phyloP scores from a whole-genome alignment of 2,888 invertebrate genomes.

The Nomada fabriciana region DNA sequence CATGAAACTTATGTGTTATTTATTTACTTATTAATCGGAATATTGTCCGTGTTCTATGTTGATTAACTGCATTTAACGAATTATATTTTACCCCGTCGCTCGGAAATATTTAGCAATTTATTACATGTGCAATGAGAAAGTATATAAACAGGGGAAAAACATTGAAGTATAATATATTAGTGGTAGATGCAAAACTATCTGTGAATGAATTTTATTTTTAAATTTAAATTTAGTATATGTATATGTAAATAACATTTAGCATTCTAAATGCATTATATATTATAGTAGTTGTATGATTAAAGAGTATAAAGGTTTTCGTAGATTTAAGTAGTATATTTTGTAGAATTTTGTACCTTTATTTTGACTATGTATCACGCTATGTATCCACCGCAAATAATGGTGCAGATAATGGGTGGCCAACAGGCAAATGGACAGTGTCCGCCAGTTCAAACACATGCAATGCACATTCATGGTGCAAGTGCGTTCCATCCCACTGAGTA shows the following conservation, averaged over 20 bases:
- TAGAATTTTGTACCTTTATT: slow-evolving; percentile 54
- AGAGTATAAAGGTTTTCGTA: slow-evolving; percentile 17
- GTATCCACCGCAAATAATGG: slow-evolving; percentile 80
- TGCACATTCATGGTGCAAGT: slow-evolving; percentile 74
- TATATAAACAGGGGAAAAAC: slow-evolving; percentile 6
- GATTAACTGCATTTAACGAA: slow-evolving; percentile 10
- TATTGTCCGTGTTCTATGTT: background rate
- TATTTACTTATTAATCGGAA: slow-evolving; percentile 19
- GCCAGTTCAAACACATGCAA: slow-evolving; percentile 72
- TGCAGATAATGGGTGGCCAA: slow-evolving; percentile 80
- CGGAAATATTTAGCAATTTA: background rate
- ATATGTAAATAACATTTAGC: slow-evolving; percentile 32
- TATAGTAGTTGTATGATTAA: slow-evolving; percentile 5
- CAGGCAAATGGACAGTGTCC: slow-evolving; percentile 78
- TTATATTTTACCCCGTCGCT: slow-evolving; percentile 30
- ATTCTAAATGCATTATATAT: slow-evolving; percentile 2
- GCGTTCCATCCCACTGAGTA: slow-evolving; percentile 75
- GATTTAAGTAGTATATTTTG: slow-evolving; percentile 38
- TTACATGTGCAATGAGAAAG: slow-evolving; percentile 1
- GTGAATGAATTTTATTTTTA: slow-evolving; percentile 44
- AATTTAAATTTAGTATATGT: slow-evolving; percentile 10
- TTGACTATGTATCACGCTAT: slow-evolving; percentile 82
- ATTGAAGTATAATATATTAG: background rate
- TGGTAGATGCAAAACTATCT: slow-evolving; percentile 22
- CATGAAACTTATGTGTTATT: slow-evolving; percentile 33